Conservation (phyloP, 2,113 vertebrate genomes). For the Rhipidura dahli region DNA sequence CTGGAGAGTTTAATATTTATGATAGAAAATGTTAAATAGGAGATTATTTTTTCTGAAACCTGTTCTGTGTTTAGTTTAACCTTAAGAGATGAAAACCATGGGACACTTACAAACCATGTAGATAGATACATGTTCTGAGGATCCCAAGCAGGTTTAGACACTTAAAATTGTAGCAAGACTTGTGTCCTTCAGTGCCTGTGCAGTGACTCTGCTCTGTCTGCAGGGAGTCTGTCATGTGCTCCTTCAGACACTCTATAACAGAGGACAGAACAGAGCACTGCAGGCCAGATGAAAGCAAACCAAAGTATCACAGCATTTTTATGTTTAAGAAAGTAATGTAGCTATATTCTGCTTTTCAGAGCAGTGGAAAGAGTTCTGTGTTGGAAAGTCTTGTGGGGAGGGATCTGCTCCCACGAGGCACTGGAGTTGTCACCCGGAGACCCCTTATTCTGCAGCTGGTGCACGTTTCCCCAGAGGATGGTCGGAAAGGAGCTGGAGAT, state of each 20-base stretch:
- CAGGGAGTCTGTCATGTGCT: not conserved
- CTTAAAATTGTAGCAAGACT: not conserved
- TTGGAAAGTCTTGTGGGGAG: conserved; percentile 94
- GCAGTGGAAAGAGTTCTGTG: conserved; percentile 98
- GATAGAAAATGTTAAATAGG: not conserved
- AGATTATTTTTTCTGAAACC: not conserved
- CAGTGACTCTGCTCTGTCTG: not conserved
- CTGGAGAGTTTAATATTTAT: not conserved
- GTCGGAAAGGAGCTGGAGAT: conserved; percentile 85
- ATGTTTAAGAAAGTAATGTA: not conserved
- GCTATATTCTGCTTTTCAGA: conserved; percentile 78
- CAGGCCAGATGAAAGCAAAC: not conserved
- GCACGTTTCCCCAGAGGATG: conserved; percentile 88
- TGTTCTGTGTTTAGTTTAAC: not conserved
- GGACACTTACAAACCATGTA: too few species aligned
- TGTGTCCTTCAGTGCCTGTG: not conserved
- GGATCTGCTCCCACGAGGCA: conserved; percentile 93
- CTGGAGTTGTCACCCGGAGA: conserved; percentile 94
- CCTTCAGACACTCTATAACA: not conserved
- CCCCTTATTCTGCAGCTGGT: conserved; percentile 97
- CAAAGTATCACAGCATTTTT: not conserved
- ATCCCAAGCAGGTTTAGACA: not conserved
- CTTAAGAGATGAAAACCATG: not conserved
- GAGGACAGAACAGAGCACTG: not conserved
- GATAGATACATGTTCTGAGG: not conserved